Percentiles rank a stretch among this genome's conserved stretches.
Evolutionary conservation across 2,113 vertebrate species (phyloP).

Genomic region (Notothenia coriiceps): DNA sequence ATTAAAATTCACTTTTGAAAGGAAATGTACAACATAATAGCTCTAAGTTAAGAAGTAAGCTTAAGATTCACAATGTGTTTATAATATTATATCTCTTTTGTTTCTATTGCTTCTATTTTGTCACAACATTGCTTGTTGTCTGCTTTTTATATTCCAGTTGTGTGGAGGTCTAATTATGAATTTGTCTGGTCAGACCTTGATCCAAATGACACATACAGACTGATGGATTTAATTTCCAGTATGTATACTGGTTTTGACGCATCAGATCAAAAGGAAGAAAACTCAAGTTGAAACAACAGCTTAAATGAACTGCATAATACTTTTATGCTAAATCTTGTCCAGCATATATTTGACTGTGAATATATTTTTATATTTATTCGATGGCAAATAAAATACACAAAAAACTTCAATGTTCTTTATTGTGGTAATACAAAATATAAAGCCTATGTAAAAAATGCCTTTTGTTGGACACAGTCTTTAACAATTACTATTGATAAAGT

Average conservation of each 20-base stretch:
- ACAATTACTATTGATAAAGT: constrained; percentile 18
- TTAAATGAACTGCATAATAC: neutral
- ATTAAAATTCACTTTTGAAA: too few species aligned
- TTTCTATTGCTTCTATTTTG: neutral
- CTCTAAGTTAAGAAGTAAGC: too few species aligned
- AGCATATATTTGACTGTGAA: neutral
- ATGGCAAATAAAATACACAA: neutral
- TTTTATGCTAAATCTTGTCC: neutral
- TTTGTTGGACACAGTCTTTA: constrained; percentile 3
- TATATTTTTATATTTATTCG: neutral
- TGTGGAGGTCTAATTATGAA: neutral
- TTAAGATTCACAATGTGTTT: neutral
- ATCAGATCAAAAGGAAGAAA: neutral
- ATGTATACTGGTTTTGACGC: neutral
- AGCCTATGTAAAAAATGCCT: constrained; percentile 11
- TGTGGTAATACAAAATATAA: constrained; percentile 41
- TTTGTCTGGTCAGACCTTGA: neutral
- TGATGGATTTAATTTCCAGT: neutral
- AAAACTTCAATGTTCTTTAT: constrained; percentile 50
- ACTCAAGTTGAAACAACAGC: neutral
- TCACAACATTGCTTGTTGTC: neutral
- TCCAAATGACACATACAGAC: too few species aligned
- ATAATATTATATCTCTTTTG: too few species aligned
- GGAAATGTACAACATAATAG: too few species aligned
- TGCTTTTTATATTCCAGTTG: neutral